Percentiles rank a stretch among this genome's conserved stretches.
These are phyloP conservation scores for Esox niger DNA, from an alignment of 2,113 vertebrate genomes.

Conservation along the genomic window DNA sequence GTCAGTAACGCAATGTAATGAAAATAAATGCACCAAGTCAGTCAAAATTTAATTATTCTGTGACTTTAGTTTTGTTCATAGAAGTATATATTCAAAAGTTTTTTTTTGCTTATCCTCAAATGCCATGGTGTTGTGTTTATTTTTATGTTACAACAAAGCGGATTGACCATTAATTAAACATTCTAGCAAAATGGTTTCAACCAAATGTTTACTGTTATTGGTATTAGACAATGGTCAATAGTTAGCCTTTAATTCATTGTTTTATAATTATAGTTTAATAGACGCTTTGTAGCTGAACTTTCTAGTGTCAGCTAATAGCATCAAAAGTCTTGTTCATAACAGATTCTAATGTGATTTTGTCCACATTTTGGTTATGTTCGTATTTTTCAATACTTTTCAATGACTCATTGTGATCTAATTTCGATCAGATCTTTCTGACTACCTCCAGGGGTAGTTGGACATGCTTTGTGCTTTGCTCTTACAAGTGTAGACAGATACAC, in stretches of 20 bases:
- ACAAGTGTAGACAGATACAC: too few relatives aligned
- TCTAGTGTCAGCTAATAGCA: conserved; percentile 35
- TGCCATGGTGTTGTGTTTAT: not conserved
- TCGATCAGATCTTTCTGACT: too few relatives aligned
- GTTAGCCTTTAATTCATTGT: conserved; percentile 15
- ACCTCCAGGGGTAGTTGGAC: too few relatives aligned
- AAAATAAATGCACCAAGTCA: not conserved
- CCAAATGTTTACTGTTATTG: conserved; percentile 28
- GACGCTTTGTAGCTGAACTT: conserved; percentile 31
- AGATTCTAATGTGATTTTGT: too few relatives aligned
- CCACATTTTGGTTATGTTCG: too few relatives aligned
- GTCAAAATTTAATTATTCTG: not conserved
- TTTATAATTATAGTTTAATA: conserved; percentile 10
- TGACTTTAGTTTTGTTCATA: conserved; percentile 4
- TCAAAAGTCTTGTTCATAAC: too few relatives aligned
- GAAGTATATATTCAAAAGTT: conserved; percentile 8
- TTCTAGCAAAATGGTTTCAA: conserved; percentile 46
- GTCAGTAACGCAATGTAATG: not conserved
- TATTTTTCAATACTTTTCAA: too few relatives aligned
- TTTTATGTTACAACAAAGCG: conserved; percentile 29
- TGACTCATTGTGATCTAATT: too few relatives aligned
- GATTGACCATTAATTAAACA: conserved; percentile 49
- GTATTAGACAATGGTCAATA: conserved; percentile 16
- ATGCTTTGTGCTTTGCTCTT: too few relatives aligned
- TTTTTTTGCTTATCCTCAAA: not conserved